Percentiles rank a stretch among this genome's conserved stretches.
Evolutionary conservation across 2,113 vertebrate genomes (phyloP).

Genomic region (Hippocampus guttulatus): DNA sequence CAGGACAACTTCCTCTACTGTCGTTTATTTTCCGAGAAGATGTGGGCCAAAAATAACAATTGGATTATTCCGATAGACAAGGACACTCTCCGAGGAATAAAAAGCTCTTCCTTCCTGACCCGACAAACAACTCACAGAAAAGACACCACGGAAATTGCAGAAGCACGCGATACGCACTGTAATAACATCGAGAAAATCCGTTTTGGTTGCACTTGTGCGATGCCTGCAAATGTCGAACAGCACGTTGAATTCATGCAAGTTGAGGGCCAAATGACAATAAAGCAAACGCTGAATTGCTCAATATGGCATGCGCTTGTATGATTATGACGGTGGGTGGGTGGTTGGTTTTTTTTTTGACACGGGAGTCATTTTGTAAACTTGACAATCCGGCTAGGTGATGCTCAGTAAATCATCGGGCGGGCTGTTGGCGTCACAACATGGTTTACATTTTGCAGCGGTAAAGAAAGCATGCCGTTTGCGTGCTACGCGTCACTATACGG

Average conservation of each 20-base stretch:
- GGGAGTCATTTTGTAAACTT: constrained; percentile 29
- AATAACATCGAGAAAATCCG: constrained; percentile 27
- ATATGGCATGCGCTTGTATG: constrained; percentile 35
- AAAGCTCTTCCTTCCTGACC: constrained; percentile 64
- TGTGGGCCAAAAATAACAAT: constrained; percentile 69
- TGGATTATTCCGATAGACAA: constrained; percentile 48
- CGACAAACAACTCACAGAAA: constrained; percentile 42
- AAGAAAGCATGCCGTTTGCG: constrained; percentile 29
- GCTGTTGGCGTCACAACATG: constrained; percentile 29
- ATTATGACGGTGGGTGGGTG: not conserved
- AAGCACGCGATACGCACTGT: constrained; percentile 14
- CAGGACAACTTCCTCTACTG: constrained; percentile 69
- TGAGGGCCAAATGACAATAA: constrained; percentile 29
- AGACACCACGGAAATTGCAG: constrained; percentile 43
- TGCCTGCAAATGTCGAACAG: constrained; percentile 29
- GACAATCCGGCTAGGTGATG: constrained; percentile 11
- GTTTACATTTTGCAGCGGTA: constrained; percentile 28
- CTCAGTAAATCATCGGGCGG: constrained; percentile 26
- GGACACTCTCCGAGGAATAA: constrained; percentile 54
- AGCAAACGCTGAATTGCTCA: constrained; percentile 34
- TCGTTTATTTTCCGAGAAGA: constrained; percentile 69
- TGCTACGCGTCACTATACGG: constrained; percentile 42
- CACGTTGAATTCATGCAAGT: constrained; percentile 32
- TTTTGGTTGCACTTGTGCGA: constrained; percentile 12
- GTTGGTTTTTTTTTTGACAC: not conserved